phyloP scores from a whole-genome alignment of 2,888 invertebrate species.

The Chrysomela aeneicollis region DNA sequence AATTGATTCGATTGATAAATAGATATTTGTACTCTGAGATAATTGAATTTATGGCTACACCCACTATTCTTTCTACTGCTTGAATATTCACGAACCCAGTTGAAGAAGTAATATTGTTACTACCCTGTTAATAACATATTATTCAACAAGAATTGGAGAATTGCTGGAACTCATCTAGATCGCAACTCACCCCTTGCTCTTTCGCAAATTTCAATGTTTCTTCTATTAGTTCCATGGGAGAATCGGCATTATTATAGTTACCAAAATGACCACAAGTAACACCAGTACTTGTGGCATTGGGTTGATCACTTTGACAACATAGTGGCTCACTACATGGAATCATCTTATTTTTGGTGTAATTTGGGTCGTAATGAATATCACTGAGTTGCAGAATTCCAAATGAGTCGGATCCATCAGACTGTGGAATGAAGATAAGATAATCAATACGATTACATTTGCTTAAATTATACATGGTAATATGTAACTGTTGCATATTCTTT shows the following conservation, averaged over 20 bases:
- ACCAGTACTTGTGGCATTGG: slow-evolving; percentile 53
- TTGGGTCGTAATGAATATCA: slow-evolving; percentile 82
- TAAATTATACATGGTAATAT: too few relatives aligned
- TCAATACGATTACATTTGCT: too few relatives aligned
- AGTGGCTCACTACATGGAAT: slow-evolving; percentile 78
- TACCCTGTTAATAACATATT: too few relatives aligned
- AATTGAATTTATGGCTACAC: too few relatives aligned
- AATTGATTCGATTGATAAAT: too few relatives aligned
- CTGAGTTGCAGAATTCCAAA: slow-evolving; percentile 71
- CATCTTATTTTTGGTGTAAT: slow-evolving; percentile 72
- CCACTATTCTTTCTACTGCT: too few relatives aligned
- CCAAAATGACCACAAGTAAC: slow-evolving; percentile 74
- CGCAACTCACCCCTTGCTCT: slow-evolving; percentile 32
- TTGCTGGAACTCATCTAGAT: background rate
- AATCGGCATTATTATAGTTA: slow-evolving; percentile 52
- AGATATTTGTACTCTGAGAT: too few relatives aligned
- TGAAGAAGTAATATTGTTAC: too few relatives aligned
- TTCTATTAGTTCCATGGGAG: slow-evolving; percentile 67
- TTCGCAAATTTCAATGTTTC: slow-evolving; percentile 52
- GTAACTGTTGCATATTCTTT: too few relatives aligned
- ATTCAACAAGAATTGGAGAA: too few relatives aligned
- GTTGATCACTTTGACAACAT: slow-evolving; percentile 76
- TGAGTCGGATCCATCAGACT: slow-evolving; percentile 21
- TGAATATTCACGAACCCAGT: too few relatives aligned
- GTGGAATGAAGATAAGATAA: too few relatives aligned